Conservation (phyloP, 2,888 invertebrate species). For the Octodonta nipae region DNA sequence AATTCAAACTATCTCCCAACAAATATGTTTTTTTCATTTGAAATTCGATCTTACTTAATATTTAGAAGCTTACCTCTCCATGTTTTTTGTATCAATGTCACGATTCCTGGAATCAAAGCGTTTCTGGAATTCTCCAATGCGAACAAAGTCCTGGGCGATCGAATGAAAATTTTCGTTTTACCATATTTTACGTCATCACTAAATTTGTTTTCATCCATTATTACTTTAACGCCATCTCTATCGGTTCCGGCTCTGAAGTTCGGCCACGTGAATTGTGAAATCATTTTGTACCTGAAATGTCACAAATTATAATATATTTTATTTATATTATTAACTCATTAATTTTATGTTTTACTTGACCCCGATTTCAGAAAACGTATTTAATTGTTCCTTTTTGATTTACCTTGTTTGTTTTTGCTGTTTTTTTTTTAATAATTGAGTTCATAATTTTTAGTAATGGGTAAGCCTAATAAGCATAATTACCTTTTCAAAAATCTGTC, state of each 20-base stretch:
- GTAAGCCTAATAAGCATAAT: no score
- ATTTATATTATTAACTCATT: no score
- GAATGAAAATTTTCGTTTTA: slow-evolving; percentile 88
- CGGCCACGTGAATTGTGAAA: slow-evolving; percentile 92
- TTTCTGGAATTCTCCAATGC: slow-evolving; percentile 76
- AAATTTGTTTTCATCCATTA: slow-evolving; percentile 68
- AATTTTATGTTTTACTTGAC: no score
- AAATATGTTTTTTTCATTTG: no score
- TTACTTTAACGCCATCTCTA: slow-evolving; percentile 70
- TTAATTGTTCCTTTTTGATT: no score
- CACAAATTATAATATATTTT: background rate
- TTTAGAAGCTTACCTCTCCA: slow-evolving; percentile 60
- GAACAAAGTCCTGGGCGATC: slow-evolving; percentile 84
- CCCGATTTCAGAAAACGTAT: no score
- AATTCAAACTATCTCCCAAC: no score
- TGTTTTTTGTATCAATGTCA: slow-evolving; percentile 86
- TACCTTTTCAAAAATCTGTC: slow-evolving; percentile 79
- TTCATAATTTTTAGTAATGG: no score
- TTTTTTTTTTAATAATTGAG: no score
- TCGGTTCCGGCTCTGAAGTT: slow-evolving; percentile 70
- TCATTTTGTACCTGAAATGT: slow-evolving; percentile 78
- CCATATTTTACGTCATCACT: slow-evolving; percentile 83
- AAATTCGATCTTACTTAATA: no score
- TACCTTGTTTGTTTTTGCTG: no score
- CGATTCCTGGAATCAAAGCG: slow-evolving; percentile 79